These are phyloP conservation scores for Drosophila gaucha DNA, from an alignment of 2,888 invertebrate genomes.

Conservation along the genomic window DNA sequence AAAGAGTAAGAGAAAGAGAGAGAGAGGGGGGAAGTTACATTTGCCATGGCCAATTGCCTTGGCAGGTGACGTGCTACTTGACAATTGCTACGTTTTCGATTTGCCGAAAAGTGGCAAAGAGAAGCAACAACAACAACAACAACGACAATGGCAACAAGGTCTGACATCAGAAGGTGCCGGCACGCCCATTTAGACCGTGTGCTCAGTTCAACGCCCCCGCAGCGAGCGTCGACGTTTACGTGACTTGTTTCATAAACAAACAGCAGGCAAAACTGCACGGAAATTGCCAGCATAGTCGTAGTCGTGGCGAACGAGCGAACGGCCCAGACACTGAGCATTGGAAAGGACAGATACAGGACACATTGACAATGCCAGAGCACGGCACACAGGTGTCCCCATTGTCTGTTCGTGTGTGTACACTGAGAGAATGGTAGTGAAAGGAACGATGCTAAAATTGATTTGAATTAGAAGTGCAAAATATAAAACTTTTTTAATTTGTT, in stretches of 20 bases:
- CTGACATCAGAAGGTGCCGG: slow-evolving; percentile 56
- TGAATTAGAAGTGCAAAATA: background rate
- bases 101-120: slow-evolving; percentile 67
- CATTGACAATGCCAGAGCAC: slow-evolving; percentile 37
- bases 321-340: slow-evolving; percentile 6
- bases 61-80: slow-evolving; percentile 75
- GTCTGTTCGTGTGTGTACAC: slow-evolving; percentile 1
- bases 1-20: background rate
- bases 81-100: slow-evolving; percentile 79
- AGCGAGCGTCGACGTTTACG: slow-evolving; percentile 69
- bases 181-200: slow-evolving; percentile 71
- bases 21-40: slow-evolving; percentile 14
- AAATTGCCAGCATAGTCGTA: slow-evolving; percentile 60
- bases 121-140: slow-evolving; percentile 24
- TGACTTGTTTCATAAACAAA: slow-evolving; percentile 79
- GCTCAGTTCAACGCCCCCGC: slow-evolving; percentile 75
- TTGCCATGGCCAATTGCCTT: slow-evolving; percentile 57
- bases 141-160: slow-evolving; percentile 12
- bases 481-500: too few species aligned
- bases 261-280: slow-evolving; percentile 74
- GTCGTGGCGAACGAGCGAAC: slow-evolving; percentile 34
- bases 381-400: slow-evolving; percentile 40
- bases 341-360: slow-evolving; percentile 20
- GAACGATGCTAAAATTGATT: background rate
- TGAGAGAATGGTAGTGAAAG: background rate